Base-by-base conservation (phyloP, 2,888 invertebrate species). In the Elysia crispata region DNA sequence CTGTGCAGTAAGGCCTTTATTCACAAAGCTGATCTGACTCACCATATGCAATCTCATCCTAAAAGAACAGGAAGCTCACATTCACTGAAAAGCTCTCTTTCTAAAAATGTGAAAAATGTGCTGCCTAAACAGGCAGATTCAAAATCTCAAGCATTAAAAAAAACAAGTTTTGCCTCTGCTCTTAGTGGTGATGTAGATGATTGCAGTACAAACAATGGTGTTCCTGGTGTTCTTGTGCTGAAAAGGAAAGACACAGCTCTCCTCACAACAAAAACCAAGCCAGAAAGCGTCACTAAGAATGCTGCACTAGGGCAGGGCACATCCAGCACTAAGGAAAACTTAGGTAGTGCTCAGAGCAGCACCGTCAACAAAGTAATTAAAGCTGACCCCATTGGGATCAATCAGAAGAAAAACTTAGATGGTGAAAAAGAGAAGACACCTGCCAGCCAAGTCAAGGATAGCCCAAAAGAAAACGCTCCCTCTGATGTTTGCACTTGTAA, bases 1-100 rank as follows among this genome's bases (percentile, higher is more conserved):
- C n/a, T 80, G 31, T 80, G 80, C 31, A 75, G 76, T 60, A 80
- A 80, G 66, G 80, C 76, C 33, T 80, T 80, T 80, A 76, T 76
- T 23, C 25, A 80, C 33, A 80, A 80, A 13, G 30, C 70, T 25
- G 80, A 80, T 76, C 70, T 80, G 23, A 50, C 23, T 49, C 6
- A 41, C 25, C 80, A 80, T 62, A 76, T 80, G 80, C 69, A 80
- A 50, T 80, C 80, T 62, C 80, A 80, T 41, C 80, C 80, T 60
- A 69, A 67, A 30, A 74, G 80, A 15, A 70, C 75, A 60, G 41
- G 23, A 80, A 74, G 25, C 79, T 74, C 50, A 79, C 49, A 66
- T 79, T 74, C 30, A 74, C 74, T 75, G 79, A 60, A 60, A 23
- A 23, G 60, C 23, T 60, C 60, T 60, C 8, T 8, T 60, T 23